These are phyloP conservation scores for Melanotaenia boesemani DNA, from an alignment of 2,797 vertebrate genomes.

Conservation along the genomic window DNA sequence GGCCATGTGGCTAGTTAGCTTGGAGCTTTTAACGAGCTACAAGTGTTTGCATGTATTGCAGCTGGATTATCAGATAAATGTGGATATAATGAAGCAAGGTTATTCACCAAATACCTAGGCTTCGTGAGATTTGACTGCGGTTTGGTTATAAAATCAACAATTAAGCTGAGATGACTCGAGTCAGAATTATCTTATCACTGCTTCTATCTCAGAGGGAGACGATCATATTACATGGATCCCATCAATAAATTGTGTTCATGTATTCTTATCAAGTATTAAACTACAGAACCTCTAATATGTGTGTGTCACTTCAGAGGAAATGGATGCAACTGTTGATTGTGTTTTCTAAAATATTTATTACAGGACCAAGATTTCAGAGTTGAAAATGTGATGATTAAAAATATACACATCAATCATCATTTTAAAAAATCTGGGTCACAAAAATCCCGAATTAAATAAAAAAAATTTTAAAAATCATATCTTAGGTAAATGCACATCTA, in stretches of 20 bases:
- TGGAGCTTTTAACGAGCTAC: constrained; percentile 1
- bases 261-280: constrained; percentile 80
- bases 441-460: constrained; percentile 3
- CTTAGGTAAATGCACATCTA: constrained; percentile 64
- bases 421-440: constrained; percentile 19
- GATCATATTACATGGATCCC: constrained; percentile 51
- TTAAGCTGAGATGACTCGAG: constrained; percentile 26
- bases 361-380: not conserved
- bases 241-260: constrained; percentile 66
- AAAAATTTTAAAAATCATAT: constrained; percentile 2
- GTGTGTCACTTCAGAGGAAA: constrained; percentile 32
- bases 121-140: constrained; percentile 22
- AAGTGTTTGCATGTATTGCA: constrained; percentile 19
- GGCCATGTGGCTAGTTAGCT: constrained; percentile 39
- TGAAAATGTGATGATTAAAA: constrained; percentile 20
- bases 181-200: not conserved
- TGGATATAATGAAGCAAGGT: constrained; percentile 7
- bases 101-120: constrained; percentile 13
- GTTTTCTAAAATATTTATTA: constrained; percentile 18
- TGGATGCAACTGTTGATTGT: not conserved
- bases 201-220: constrained; percentile 17
- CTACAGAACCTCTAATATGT: constrained; percentile 52
- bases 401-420: not conserved
- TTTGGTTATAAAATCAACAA: constrained; percentile 18
- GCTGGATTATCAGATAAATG: constrained; percentile 20